Evolutionary conservation across 2,888 invertebrate genomes (phyloP), one percentile per base, ranked within the genome.

Genomic region (Hecatera dysodea): DNA sequence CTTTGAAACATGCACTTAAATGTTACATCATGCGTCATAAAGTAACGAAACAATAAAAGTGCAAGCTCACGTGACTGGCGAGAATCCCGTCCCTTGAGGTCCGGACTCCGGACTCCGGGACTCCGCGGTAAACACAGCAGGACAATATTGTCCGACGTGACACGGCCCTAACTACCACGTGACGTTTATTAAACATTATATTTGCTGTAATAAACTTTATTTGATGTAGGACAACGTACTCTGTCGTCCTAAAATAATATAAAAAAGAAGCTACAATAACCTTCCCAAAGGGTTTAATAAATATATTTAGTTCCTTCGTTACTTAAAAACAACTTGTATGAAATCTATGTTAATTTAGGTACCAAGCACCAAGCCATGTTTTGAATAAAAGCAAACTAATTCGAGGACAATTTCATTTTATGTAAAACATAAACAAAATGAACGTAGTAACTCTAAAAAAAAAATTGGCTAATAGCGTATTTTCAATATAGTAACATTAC

Each of bases 71-170:
- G 36, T 66, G 60, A 77, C 65, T 44, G 42, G 60, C 60, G 22
- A 63, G 42, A 53, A 29, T 8, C 57, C 22, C 39, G 36, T 33
- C 36, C 36, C 24, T 15, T 29, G 57, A 44, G 50, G n/a, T 27
- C 36, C 27, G 12, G 22, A 42, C 22, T 59, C 46, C 19, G 6
- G 9, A n/a, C 12, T 24, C 22, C 15, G 1, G 24, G 48, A 15
- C 52, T 19, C 57, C 2, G n/a, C 33, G 36, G 71, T 64, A 52
- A 66, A 66, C 72, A 68, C 61, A 52, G 56, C 57, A 24, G 42
- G 62, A 61, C 63, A 57, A 67, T 73, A 78, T 78, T 67, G 61
- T 65, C 57, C 29, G n/a, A 59, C 48, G 53, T 72, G 73, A 78
- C 67, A 53, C 24, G 60, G 64, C 67, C 63, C 33, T 42, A 42